Conservation (phyloP, 2,888 invertebrate genomes). For the Conus canariensis region DNA sequence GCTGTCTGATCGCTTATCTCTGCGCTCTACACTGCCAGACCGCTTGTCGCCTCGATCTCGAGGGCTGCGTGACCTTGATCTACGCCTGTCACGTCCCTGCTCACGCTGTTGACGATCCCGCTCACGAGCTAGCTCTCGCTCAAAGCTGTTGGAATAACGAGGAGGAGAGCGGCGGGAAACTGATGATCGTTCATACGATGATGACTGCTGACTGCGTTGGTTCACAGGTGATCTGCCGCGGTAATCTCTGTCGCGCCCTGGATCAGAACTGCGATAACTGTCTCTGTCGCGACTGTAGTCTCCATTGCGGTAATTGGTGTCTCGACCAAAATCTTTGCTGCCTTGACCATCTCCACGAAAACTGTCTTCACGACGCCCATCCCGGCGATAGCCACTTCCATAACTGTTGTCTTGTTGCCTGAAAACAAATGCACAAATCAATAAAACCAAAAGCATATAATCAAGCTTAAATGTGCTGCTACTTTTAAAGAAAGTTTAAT, state of each 20-base stretch:
- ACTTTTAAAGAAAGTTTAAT: too few relatives aligned
- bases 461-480: too few relatives aligned
- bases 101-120: constrained; percentile 66
- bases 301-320: background rate
- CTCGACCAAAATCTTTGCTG: background rate
- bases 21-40: constrained; percentile 46
- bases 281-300: constrained; percentile 24
- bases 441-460: too few relatives aligned
- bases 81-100: constrained; percentile 44
- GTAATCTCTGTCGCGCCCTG: background rate
- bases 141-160: constrained; percentile 55
- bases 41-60: constrained; percentile 42
- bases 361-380: background rate
- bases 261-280: background rate
- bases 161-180: constrained; percentile 43
- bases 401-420: background rate
- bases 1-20: constrained; percentile 22
- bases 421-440: background rate
- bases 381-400: background rate
- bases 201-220: background rate
- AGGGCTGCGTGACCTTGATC: constrained; percentile 45
- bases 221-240: background rate
- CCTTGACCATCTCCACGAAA: background rate
- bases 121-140: constrained; percentile 66
- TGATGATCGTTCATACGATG: constrained; percentile 42